Evolutionary conservation across 2,113 vertebrate genomes (phyloP).

Genomic region (Neolamprologus longior): DNA sequence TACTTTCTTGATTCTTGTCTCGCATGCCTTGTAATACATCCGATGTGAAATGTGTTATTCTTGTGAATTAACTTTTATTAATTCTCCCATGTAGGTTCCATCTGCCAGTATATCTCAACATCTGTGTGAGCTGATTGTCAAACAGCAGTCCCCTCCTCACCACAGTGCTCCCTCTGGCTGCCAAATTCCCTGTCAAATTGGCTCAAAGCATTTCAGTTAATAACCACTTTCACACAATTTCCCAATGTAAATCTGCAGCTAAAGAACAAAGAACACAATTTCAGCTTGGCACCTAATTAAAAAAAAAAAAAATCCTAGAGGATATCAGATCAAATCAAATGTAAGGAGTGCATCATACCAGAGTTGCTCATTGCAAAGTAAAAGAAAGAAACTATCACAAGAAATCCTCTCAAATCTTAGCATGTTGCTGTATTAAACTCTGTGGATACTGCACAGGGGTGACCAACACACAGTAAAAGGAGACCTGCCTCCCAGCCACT

Average conservation of each 20-base stretch:
- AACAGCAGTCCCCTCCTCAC: background rate
- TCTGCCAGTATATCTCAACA: slow-evolving; percentile 16
- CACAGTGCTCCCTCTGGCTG: background rate
- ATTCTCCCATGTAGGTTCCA: background rate
- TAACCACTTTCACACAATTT: slow-evolving; percentile 13
- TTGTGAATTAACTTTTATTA: background rate
- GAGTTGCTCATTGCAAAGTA: background rate
- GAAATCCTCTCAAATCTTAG: background rate
- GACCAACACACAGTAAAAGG: background rate
- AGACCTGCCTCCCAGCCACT: background rate
- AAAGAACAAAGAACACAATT: background rate
- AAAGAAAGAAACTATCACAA: background rate
- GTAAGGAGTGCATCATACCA: background rate
- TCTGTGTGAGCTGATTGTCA: slow-evolving; percentile 8
- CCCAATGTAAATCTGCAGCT: slow-evolving; percentile 2
- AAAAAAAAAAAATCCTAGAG: background rate
- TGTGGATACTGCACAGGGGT: background rate
- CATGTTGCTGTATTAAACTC: background rate
- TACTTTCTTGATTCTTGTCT: background rate
- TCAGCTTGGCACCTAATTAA: background rate
- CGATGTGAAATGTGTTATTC: background rate
- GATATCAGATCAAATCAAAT: background rate
- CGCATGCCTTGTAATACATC: background rate
- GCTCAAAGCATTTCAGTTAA: slow-evolving; percentile 18
- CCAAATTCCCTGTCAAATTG: slow-evolving; percentile 31